Percentiles rank a stretch among this genome's conserved stretches.
Evolutionary conservation across 2,113 vertebrate genomes (phyloP).

Genomic region (Eulemur macaco): DNA sequence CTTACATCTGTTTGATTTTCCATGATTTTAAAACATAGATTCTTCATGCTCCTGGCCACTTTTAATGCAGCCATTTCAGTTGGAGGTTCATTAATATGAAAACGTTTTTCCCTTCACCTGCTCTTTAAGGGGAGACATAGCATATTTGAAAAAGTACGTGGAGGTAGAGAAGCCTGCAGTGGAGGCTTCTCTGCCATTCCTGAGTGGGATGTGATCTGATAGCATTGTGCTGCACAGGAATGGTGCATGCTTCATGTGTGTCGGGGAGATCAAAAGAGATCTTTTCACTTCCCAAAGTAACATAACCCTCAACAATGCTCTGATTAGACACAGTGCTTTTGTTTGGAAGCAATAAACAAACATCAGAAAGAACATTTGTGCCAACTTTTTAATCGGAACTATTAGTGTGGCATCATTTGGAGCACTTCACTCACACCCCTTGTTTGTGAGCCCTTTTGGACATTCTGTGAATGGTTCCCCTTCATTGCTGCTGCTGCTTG

Average conservation of each 20-base stretch:
- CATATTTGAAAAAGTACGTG: neutral
- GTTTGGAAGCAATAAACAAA: neutral
- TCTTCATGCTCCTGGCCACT: neutral
- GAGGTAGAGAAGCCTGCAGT: neutral
- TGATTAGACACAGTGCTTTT: neutral
- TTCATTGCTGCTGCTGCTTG: neutral
- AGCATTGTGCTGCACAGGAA: neutral
- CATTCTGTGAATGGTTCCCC: neutral
- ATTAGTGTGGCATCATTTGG: neutral
- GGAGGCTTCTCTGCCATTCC: neutral
- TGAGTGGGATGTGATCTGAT: accelerated
- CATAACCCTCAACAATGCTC: neutral
- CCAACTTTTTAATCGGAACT: neutral
- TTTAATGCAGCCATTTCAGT: neutral
- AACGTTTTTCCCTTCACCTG: neutral
- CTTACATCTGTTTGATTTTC: neutral
- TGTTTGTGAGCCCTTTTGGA: neutral
- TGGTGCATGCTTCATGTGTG: accelerated
- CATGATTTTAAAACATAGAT: neutral
- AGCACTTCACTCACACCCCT: neutral
- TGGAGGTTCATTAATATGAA: neutral
- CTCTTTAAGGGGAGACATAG: neutral
- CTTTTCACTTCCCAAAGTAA: neutral
- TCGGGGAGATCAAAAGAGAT: too few species aligned
- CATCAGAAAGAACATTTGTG: neutral